Conservation (phyloP, 2,797 vertebrate species). For the Poeciliopsis turneri region DNA sequence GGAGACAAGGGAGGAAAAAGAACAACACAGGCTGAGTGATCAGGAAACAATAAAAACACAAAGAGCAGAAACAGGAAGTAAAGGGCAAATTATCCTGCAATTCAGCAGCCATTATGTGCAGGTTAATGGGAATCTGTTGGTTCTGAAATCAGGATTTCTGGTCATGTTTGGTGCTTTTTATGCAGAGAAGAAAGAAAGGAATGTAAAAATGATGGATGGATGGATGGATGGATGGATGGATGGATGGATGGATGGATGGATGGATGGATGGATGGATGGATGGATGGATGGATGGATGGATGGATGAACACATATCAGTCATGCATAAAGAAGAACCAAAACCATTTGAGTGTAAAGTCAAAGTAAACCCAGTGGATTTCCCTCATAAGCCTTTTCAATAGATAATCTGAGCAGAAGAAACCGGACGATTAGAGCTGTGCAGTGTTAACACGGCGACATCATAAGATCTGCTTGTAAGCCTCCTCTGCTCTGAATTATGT, state of each 20-base stretch:
- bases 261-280: neutral
- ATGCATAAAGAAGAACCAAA: neutral
- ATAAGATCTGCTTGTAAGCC: neutral
- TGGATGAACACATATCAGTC: too few species aligned
- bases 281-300: neutral
- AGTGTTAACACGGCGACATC: neutral
- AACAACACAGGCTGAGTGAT: neutral
- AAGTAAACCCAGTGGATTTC: conserved; percentile 7
- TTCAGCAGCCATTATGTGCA: neutral
- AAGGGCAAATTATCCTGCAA: neutral
- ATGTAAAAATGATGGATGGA: neutral
- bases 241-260: too few species aligned
- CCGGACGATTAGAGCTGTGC: neutral
- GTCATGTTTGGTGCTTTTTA: neutral
- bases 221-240: too few species aligned
- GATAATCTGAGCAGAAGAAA: conserved; percentile 9
- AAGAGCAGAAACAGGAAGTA: neutral
- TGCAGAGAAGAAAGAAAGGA: neutral
- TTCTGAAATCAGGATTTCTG: neutral
- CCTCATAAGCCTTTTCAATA: neutral
- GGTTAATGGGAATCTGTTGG: neutral
- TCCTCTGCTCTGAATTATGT: neutral
- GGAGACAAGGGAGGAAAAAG: neutral
- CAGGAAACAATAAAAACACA: neutral
- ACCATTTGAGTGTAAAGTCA: neutral